phyloP scores from a whole-genome alignment of 1,140 invertebrate genomes.

The Anthonomus grandis region DNA sequence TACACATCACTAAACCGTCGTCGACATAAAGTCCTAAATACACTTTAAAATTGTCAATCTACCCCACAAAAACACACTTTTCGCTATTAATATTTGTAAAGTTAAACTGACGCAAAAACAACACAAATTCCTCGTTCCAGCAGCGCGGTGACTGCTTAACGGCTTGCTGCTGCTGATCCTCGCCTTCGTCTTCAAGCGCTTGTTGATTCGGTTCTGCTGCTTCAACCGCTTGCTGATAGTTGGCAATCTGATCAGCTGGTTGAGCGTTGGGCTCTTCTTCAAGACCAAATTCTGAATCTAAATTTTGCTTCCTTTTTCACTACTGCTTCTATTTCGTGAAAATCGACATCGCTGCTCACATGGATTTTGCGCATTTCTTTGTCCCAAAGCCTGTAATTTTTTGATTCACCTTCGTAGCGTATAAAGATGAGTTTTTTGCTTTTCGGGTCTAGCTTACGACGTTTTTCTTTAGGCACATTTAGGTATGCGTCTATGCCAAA shows the following conservation, averaged over 20 bases:
- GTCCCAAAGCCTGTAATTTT: slow-evolving; percentile 5
- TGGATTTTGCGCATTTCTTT: neutral
- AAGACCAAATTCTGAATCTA: neutral
- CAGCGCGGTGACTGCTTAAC: slow-evolving; percentile 48
- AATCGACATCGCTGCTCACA: slow-evolving; percentile 9
- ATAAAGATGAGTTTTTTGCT: too few relatives aligned
- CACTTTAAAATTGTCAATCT: neutral
- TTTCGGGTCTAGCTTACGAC: too few relatives aligned
- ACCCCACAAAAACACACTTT: too few relatives aligned
- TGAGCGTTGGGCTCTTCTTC: neutral
- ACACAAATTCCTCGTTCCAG: slow-evolving; percentile 44
- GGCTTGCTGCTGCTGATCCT: neutral
- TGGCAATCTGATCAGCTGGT: too few relatives aligned
- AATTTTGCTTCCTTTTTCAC: neutral
- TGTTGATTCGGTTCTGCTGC: neutral
- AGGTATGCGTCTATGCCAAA: too few relatives aligned
- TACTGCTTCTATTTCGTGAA: neutral
- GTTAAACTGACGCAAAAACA: slow-evolving; percentile 1
- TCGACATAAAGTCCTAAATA: slow-evolving; percentile 16
- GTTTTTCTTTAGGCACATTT: too few relatives aligned
- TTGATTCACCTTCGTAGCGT: neutral
- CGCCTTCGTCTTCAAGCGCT: neutral
- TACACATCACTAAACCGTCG: slow-evolving; percentile 12
- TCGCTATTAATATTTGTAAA: too few relatives aligned
- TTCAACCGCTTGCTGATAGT: neutral